These are phyloP conservation scores for Potorous gilbertii DNA, from an alignment of 2,797 vertebrate species.

Conservation along the genomic window DNA sequence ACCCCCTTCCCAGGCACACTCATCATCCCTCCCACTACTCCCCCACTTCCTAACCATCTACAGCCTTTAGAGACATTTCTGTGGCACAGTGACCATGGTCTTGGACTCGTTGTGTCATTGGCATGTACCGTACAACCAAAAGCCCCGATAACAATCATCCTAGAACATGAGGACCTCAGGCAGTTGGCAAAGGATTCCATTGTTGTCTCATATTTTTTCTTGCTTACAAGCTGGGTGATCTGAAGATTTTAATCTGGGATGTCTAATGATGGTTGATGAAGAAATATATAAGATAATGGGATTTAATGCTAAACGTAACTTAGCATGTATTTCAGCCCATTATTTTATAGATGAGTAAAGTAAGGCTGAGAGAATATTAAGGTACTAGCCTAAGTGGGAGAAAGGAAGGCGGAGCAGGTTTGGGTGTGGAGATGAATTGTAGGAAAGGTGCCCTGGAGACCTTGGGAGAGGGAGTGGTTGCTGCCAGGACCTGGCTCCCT, in stretches of 20 bases:
- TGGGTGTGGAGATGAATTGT: background rate
- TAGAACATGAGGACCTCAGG: background rate
- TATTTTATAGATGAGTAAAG: background rate
- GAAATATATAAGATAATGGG: background rate
- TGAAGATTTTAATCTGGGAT: background rate
- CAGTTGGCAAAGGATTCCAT: background rate
- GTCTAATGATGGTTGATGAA: background rate
- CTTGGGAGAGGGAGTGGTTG: background rate
- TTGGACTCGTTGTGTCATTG: background rate
- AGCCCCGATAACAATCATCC: background rate
- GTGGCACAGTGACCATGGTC: background rate
- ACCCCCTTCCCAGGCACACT: background rate
- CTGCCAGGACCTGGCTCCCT: background rate
- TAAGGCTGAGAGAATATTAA: too few species aligned
- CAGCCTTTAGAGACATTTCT: background rate
- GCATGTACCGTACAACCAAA: background rate
- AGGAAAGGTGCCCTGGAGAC: slow-evolving; percentile 6
- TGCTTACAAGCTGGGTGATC: background rate
- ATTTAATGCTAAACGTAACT: background rate
- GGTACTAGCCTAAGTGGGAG: background rate
- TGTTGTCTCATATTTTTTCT: background rate
- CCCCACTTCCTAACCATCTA: background rate
- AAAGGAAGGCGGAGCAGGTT: background rate
- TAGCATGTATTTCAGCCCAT: background rate
- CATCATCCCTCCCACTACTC: background rate